Base-by-base conservation (phyloP, 2,888 invertebrate species). In the Drosophila neotestacea region DNA sequence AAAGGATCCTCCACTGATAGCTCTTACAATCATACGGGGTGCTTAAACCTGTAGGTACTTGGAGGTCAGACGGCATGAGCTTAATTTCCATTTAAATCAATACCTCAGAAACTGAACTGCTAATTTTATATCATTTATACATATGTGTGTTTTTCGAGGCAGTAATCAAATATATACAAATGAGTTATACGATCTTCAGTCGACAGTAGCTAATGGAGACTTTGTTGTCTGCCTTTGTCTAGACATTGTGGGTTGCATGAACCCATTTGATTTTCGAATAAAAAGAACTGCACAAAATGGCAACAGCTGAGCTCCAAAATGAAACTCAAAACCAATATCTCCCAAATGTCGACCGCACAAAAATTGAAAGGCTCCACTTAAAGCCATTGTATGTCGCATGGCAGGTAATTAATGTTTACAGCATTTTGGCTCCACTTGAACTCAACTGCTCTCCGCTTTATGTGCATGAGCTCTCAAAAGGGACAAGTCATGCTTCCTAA, bases 231-330 rank as follows among this genome's bases (percentile, higher is more conserved):
- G 73, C 22, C 34, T 16, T 55, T 65, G 77, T 77, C 77, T 77
- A 77, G 77, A 77, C 77, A 27, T n/a, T 54, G 56, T 47, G 73
- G 68, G 77, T 77, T 77, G 52, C 59, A 16, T 54, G 77, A 81
- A 72, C 77, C 47, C 67, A 76, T 67, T 80, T 61, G 30, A 16
- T 36, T 36, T 13, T 11, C 11, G 9, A 11, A 34, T 34, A 11
- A 41, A 28, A 36, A 27, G 11, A 6, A 38, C 30, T n/a, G 27
- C 47, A 51, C 32, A 62, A 46, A 47, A 48, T 6, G 16, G 6
- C 48, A 48, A 47, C 44, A 73, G 52, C 36, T 64, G 64, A 27
- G 34, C 28, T 22, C 13, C 7, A 16, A 67, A 38, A 61, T 48
- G 50, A 59, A 65, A 70, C 50, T 47, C 6, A n/a, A 62, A 47